A percentile compares a stretch with the other conserved stretches of the same genome.
phyloP scores from a whole-genome alignment of 2,888 invertebrate genomes.

The Clunio marinus region DNA sequence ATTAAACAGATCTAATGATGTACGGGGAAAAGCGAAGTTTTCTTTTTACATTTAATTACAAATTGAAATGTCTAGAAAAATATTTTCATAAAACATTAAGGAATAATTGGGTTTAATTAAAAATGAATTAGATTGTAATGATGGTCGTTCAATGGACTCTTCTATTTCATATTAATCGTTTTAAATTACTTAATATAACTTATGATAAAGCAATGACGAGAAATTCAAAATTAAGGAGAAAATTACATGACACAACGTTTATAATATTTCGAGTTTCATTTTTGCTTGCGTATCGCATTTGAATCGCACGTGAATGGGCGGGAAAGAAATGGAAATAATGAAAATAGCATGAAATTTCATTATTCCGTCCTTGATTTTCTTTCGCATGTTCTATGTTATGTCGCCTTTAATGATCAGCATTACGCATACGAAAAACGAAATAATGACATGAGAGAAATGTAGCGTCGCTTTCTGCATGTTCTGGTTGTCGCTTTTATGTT shows the following conservation, averaged over 20 bases:
- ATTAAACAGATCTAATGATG: no score
- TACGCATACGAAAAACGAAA: no score
- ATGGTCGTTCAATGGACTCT: neutral
- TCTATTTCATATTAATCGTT: no score
- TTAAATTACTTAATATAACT: no score
- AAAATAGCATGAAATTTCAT: slow-evolving; percentile 1
- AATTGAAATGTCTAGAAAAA: no score
- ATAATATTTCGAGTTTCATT: no score
- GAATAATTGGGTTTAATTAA: neutral
- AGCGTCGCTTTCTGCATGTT: neutral
- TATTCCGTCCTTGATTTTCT: slow-evolving; percentile 6
- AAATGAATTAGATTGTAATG: neutral
- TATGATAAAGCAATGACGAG: neutral
- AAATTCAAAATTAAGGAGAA: neutral
- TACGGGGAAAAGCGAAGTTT: no score
- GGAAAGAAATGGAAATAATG: neutral
- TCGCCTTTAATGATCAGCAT: neutral
- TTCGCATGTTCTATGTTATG: neutral
- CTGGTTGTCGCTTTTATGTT: neutral
- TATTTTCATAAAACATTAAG: no score
- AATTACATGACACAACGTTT: no score
- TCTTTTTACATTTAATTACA: no score
- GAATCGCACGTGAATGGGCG: no score
- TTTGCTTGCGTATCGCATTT: no score
- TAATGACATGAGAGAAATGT: neutral